Conservation (phyloP, 2,797 vertebrate genomes). For the Tokudaia tokunoshimensis region DNA sequence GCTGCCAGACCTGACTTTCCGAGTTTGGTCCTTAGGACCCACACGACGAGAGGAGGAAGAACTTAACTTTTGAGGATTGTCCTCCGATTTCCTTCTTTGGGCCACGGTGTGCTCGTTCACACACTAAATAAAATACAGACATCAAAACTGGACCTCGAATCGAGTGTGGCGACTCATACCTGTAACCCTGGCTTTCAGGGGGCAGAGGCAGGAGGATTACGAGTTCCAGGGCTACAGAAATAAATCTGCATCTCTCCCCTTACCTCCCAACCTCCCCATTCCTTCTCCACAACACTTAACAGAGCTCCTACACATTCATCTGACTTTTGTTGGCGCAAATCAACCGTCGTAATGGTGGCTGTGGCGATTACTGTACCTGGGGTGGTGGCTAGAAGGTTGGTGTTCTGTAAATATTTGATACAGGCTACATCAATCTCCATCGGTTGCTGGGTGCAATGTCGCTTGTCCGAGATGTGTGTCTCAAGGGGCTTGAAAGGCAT, state of each 20-base stretch:
- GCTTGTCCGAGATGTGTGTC: conserved; percentile 42
- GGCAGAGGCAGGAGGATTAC: neutral
- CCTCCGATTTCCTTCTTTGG: neutral
- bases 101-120: neutral
- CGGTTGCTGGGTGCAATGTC: neutral
- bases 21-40: neutral
- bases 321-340: neutral
- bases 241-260: neutral
- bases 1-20: neutral
- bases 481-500: conserved; percentile 6
- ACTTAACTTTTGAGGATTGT: neutral
- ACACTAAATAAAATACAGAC: neutral
- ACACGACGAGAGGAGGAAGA: neutral
- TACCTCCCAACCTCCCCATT: neutral
- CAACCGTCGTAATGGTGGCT: conserved; percentile 14
- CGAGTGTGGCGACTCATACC: neutral
- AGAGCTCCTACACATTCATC: neutral
- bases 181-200: neutral
- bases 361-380: neutral
- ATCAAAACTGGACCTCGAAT: neutral
- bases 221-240: neutral
- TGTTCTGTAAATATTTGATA: conserved; percentile 31
- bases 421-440: conserved; percentile 25
- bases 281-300: neutral
- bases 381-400: neutral